phyloP scores from a whole-genome alignment of 2,113 vertebrate genomes.

The Channa argus region DNA sequence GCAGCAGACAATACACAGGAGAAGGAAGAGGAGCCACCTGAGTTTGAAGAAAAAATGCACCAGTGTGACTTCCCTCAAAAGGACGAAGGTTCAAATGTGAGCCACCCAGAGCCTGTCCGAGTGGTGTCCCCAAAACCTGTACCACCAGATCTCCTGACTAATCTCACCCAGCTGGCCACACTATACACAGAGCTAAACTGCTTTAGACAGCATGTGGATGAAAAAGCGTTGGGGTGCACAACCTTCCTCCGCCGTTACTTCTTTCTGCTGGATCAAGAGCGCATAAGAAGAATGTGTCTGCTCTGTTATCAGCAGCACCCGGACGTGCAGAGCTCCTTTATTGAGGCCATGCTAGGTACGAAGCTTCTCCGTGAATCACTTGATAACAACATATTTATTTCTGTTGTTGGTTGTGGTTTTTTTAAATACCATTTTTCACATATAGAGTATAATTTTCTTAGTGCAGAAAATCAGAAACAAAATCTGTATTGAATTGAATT shows the following conservation, averaged over 20 bases:
- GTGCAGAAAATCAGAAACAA: too few species aligned
- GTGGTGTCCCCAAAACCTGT: conserved; percentile 80
- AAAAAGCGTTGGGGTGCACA: conserved; percentile 26
- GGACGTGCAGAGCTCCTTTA: conserved; percentile 85
- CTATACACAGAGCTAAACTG: conserved; percentile 89
- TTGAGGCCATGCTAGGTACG: conserved; percentile 90
- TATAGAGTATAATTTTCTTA: too few species aligned
- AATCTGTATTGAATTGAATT: too few species aligned
- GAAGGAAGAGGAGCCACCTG: conserved; percentile 25
- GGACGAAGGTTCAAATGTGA: conserved; percentile 2
- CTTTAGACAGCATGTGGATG: conserved; percentile 65
- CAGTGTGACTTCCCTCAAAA: conserved; percentile 21
- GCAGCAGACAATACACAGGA: conserved; percentile 26
- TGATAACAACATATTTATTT: too few species aligned
- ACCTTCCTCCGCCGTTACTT: conserved; percentile 89
- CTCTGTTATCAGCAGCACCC: conserved; percentile 79
- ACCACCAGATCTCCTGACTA: conserved; percentile 76
- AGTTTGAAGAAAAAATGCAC: conserved; percentile 27
- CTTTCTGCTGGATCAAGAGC: conserved; percentile 91
- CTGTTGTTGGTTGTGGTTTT: too few species aligned
- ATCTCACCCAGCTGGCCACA: conserved; percentile 85
- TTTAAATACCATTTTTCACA: too few species aligned
- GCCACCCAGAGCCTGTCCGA: conserved; percentile 69
- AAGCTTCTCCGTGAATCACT: background rate
- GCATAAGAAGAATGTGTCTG: conserved; percentile 88